These are phyloP conservation scores for Hydra vulgaris DNA, from an alignment of 30 jellyfish, hydroid and myxozoan species.

Conservation along the genomic window DNA sequence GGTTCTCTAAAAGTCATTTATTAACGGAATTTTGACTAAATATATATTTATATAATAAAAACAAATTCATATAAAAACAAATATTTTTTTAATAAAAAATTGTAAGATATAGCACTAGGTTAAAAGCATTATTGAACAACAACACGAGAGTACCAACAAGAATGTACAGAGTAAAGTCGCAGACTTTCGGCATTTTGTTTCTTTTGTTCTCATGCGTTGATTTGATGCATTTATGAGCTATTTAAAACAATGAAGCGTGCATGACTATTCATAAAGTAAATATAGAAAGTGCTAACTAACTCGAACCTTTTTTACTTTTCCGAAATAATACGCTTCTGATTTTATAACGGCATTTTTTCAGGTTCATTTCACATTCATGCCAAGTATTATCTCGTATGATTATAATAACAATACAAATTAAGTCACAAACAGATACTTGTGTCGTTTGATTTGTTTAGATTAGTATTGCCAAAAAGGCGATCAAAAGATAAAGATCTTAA, in stretches of 20 bases:
- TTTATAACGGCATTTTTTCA: not conserved
- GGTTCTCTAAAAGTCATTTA: constrained; percentile 4
- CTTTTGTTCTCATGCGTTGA: not conserved
- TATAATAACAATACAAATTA: no score
- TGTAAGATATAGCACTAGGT: not conserved
- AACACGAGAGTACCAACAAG: not conserved
- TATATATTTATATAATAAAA: no score
- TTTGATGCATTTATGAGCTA: not conserved
- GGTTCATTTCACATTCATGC: constrained; percentile 18
- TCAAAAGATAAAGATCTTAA: no score
- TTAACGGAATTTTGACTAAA: not conserved
- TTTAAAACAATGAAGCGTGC: constrained; percentile 8
- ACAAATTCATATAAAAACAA: no score
- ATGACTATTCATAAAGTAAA: not conserved
- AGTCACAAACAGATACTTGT: no score
- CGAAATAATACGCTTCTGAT: not conserved
- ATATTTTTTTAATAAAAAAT: not conserved
- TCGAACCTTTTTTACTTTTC: not conserved
- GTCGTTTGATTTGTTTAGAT: no score
- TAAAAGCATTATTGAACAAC: not conserved
- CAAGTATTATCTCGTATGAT: no score
- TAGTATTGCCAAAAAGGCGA: no score
- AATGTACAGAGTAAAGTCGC: not conserved
- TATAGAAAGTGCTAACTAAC: not conserved
- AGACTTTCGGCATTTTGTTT: not conserved